Percentiles rank a stretch among this genome's conserved stretches.
Conservation (phyloP, 2,113 vertebrate genomes). For the Rafetus swinhoei region DNA sequence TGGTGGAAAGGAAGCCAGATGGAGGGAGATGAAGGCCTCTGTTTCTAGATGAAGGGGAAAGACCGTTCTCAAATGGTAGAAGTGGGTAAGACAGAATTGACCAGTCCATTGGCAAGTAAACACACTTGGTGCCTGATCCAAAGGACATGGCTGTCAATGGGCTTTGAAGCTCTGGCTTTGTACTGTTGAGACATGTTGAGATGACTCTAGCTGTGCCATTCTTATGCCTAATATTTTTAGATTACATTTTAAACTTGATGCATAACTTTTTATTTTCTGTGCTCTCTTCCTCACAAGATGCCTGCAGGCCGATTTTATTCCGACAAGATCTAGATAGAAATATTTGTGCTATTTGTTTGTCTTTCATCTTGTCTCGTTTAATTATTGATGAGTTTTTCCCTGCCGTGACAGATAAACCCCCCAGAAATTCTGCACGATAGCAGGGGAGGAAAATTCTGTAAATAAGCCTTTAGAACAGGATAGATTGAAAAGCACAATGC, state of each 20-base stretch:
- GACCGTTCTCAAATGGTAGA: rapidly evolving
- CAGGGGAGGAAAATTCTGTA: background rate
- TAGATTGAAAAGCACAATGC: background rate
- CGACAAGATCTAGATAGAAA: slow-evolving; percentile 38
- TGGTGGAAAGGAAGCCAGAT: background rate
- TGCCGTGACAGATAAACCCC: slow-evolving; percentile 36
- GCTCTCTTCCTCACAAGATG: slow-evolving; percentile 53
- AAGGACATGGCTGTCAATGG: background rate
- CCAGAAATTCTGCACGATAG: background rate
- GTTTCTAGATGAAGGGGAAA: background rate
- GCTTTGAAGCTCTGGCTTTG: slow-evolving; percentile 23
- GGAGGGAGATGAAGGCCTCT: background rate
- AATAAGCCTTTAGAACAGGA: background rate
- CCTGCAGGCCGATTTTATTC: background rate
- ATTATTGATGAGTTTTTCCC: slow-evolving; percentile 28
- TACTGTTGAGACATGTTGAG: background rate
- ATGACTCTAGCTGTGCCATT: slow-evolving; percentile 23
- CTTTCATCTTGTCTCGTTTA: slow-evolving; percentile 63
- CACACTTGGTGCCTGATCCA: background rate
- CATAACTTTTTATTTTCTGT: slow-evolving; percentile 58
- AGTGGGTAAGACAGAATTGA: background rate
- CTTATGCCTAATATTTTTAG: slow-evolving; percentile 22
- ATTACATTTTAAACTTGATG: slow-evolving; percentile 53
- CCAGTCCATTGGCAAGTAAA: rapidly evolving
- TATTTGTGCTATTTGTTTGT: slow-evolving; percentile 26